phyloP scores from a whole-genome alignment of 2,113 vertebrate species.

The Epinephelus fuscoguttatus region DNA sequence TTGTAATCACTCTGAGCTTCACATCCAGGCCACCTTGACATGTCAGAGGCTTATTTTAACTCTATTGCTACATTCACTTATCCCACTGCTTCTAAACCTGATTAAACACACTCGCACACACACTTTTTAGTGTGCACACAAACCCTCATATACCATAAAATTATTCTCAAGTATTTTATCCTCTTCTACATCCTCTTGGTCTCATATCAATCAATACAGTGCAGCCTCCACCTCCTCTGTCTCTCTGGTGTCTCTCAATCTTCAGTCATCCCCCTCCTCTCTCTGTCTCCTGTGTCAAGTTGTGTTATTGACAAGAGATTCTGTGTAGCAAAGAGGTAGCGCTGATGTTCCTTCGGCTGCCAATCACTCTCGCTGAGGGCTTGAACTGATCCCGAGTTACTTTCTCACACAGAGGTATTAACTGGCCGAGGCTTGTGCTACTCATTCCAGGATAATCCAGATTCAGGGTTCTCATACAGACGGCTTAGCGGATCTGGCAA shows the following conservation, averaged over 20 bases:
- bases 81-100: conserved; percentile 34
- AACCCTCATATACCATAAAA: not conserved
- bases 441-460: conserved; percentile 39
- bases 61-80: conserved; percentile 29
- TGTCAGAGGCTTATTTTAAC: conserved; percentile 61
- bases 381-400: conserved; percentile 36
- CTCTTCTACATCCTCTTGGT: not conserved
- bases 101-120: conserved; percentile 14
- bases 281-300: conserved; percentile 19
- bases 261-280: not conserved
- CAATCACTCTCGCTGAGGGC: conserved; percentile 53
- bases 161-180: not conserved
- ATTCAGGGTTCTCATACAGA: conserved; percentile 32
- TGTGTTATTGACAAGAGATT: conserved; percentile 50
- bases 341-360: conserved; percentile 49
- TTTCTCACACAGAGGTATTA: conserved; percentile 57
- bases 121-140: not conserved
- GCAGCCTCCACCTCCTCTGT: not conserved
- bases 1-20: conserved; percentile 70
- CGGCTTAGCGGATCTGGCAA: conserved; percentile 29
- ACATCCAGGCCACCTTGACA: conserved; percentile 74
- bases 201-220: conserved; percentile 26
- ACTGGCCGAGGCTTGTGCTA: conserved; percentile 26
- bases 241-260: conserved; percentile 19
- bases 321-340: conserved; percentile 6